Base-by-base conservation (phyloP, 2,797 vertebrate species). In the Amniataba percoides region DNA sequence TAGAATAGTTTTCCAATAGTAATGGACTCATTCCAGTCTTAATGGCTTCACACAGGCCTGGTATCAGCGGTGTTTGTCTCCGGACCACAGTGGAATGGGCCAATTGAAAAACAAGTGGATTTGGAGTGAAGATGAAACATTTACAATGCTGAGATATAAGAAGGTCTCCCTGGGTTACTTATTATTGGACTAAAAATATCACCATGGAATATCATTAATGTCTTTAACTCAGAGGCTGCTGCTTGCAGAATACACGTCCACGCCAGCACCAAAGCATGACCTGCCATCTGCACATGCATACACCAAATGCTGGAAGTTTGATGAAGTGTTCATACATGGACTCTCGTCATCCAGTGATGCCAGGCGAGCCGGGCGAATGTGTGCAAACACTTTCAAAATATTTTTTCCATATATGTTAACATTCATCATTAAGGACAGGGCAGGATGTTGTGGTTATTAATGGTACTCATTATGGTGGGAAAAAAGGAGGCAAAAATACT, bases 1-100 rank as follows among this genome's bases (percentile, higher is more conserved):
- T 89, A 84, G 79, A 84, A 85, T 76, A 57, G 70, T 74, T 87
- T 86, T 75, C 58, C 67, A 71, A 77, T 77, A 71, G 27, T 71
- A 23, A 72, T 59, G 45, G 23, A 12, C 56, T 78, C 51, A 68
- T 68, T 74, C 40, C 15, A 45, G 58, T 23, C 23, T 23, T 74
- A 76, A 79, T 76, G 64, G 62, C 75, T 64, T 62, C 39, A 51
- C 43, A 57, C 61, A 80, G 78, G 31, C 40, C 16, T 0, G 1
- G 39, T 23, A 70, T 77, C 57, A 84, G 43, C 52, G 36, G 1
- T 65, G 48, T 71, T 85, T 70, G 73, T 87, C 52, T 69, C 51
- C 68, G 51, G n/a, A 62, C 34, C 34, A 4, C 2, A 14, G 40
- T 27, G 52, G 77, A 81, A 70, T 21, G 25, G 60, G 36, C 57